phyloP scores from a whole-genome alignment of 2,113 vertebrate species.

The Nasalis larvatus region DNA sequence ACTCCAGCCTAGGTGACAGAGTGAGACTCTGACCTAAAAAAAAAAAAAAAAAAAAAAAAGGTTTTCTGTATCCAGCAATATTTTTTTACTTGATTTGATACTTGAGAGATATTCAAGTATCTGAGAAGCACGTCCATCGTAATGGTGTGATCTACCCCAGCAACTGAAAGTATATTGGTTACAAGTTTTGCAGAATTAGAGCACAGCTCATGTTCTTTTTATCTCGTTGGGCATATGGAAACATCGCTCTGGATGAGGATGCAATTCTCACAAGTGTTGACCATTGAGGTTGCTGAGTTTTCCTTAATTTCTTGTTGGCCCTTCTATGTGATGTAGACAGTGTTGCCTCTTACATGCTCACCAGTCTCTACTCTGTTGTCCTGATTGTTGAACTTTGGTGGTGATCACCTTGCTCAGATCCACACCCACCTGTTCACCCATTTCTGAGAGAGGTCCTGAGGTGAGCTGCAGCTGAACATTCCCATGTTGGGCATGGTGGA shows the following conservation, averaged over 20 bases:
- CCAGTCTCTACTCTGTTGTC: background rate
- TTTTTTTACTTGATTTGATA: background rate
- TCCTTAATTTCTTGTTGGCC: background rate
- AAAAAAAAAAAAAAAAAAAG: background rate
- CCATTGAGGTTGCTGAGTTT: background rate
- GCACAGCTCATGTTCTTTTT: background rate
- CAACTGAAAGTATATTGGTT: background rate
- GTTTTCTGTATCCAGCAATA: background rate
- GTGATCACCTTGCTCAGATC: background rate
- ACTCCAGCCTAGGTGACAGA: too few species aligned
- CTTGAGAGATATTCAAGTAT: background rate
- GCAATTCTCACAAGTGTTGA: background rate
- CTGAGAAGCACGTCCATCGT: background rate
- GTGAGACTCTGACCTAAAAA: too few species aligned
- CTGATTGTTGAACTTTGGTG: background rate
- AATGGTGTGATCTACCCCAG: background rate
- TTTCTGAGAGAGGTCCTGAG: background rate
- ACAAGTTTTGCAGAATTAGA: background rate
- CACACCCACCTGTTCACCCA: background rate
- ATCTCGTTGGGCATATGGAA: background rate
- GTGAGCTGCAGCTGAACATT: background rate
- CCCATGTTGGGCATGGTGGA: fast-evolving
- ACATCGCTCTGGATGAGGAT: background rate
- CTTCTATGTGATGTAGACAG: background rate
- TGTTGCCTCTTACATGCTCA: background rate